phyloP scores from a whole-genome alignment of 2,797 vertebrate species.

The Lepus townsendii region DNA sequence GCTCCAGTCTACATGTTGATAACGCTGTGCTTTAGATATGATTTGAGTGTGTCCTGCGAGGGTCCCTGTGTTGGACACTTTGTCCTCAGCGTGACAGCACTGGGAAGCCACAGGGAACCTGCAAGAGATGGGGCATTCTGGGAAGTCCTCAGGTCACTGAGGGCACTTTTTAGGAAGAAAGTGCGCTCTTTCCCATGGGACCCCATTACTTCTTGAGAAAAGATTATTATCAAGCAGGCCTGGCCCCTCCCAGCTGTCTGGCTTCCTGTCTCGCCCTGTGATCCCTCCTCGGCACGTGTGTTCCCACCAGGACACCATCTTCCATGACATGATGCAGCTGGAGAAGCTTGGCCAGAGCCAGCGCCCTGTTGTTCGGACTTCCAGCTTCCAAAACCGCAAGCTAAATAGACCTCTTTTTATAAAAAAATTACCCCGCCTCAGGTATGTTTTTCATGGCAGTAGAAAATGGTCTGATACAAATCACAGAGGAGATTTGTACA shows the following conservation, averaged over 20 bases:
- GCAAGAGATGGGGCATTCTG: neutral
- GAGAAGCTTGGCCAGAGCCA: neutral
- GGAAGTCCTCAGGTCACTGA: neutral
- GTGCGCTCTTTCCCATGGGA: neutral
- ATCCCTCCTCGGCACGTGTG: neutral
- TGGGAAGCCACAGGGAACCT: neutral
- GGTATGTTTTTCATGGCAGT: neutral
- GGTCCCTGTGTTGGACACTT: neutral
- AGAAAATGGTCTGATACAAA: neutral
- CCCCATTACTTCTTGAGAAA: neutral
- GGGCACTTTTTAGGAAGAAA: neutral
- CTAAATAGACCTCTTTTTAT: neutral
- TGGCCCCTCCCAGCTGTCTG: too few species aligned
- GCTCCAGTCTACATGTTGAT: neutral
- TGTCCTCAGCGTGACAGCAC: neutral
- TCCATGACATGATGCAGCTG: neutral
- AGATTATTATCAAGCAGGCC: neutral
- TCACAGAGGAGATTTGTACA: neutral
- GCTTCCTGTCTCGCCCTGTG: neutral
- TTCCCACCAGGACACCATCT: neutral
- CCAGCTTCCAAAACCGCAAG: neutral
- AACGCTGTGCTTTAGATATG: neutral
- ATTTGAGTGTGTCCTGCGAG: neutral
- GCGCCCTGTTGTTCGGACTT: neutral
- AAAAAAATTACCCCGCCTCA: neutral